A percentile compares a stretch with the other conserved stretches of the same genome.
These are phyloP conservation scores for Peromyscus melanophrys DNA, from an alignment of 2,797 vertebrate species.

Conservation along the genomic window DNA sequence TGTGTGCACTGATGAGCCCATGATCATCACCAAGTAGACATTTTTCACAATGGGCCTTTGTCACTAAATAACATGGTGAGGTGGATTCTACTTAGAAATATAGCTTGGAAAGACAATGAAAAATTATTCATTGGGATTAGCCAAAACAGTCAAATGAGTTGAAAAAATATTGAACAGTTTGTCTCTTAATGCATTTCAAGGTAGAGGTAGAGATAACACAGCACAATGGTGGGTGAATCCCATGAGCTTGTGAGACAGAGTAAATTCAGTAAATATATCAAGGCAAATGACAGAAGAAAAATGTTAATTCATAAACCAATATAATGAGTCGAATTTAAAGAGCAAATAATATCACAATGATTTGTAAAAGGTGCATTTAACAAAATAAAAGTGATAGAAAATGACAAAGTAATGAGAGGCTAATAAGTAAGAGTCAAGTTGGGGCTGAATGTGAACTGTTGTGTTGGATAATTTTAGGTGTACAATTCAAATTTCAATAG, in stretches of 20 bases:
- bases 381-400: background rate
- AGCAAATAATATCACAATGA: background rate
- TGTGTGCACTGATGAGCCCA: background rate
- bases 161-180: background rate
- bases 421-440: background rate
- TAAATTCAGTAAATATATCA: background rate
- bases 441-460: background rate
- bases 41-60: background rate
- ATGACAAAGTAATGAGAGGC: background rate
- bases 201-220: background rate
- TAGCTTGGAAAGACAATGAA: background rate
- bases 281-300: background rate
- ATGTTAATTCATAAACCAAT: background rate
- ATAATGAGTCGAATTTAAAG: background rate
- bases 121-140: background rate
- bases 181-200: background rate
- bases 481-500: background rate
- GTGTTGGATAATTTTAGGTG: accelerated
- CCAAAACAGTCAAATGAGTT: background rate
- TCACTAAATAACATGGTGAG: background rate
- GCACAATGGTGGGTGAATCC: background rate
- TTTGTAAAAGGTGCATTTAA: background rate
- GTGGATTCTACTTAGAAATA: conserved; percentile 25
- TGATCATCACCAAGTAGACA: background rate
- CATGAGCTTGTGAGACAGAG: background rate